Evolutionary conservation across 1,140 invertebrate genomes (phyloP).

Genomic region (Drosophila tsacasi): DNA sequence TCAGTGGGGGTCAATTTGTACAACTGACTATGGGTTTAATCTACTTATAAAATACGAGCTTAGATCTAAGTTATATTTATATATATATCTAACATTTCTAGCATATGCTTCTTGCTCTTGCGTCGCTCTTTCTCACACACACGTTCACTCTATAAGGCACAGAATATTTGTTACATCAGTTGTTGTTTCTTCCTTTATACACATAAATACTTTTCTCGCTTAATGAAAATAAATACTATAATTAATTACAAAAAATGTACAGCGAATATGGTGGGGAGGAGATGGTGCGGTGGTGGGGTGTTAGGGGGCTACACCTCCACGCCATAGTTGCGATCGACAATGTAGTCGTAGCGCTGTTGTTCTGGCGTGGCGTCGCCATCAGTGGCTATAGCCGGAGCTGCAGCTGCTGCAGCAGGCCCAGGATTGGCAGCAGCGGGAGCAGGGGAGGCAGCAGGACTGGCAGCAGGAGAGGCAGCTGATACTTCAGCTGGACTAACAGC

Average conservation of each 20-base stretch:
- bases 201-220: slow-evolving; percentile 79
- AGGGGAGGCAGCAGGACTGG: not conserved
- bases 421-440: slow-evolving; percentile 19
- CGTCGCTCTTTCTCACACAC: slow-evolving; percentile 26
- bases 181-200: slow-evolving; percentile 51
- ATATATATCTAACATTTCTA: slow-evolving; percentile 65
- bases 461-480: slow-evolving; percentile 26
- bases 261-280: slow-evolving; percentile 58
- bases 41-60: slow-evolving; percentile 38
- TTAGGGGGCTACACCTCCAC: slow-evolving; percentile 87
- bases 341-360: slow-evolving; percentile 88
- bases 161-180: slow-evolving; percentile 82
- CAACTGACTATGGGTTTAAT: slow-evolving; percentile 65
- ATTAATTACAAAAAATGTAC: slow-evolving; percentile 81
- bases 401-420: slow-evolving; percentile 4
- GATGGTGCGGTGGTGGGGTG: slow-evolving; percentile 9
- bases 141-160: slow-evolving; percentile 78
- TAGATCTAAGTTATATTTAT: slow-evolving; percentile 49
- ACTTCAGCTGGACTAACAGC: slow-evolving; percentile 8
- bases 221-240: slow-evolving; percentile 78
- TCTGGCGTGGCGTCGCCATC: slow-evolving; percentile 80
- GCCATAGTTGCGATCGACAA: slow-evolving; percentile 89
- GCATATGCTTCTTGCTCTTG: slow-evolving; percentile 53
- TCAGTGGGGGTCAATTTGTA: slow-evolving; percentile 72
- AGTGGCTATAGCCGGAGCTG: slow-evolving; percentile 13